Percentiles rank a stretch among this genome's conserved stretches.
phyloP scores from a whole-genome alignment of 64 coral and sea anemone species.

The Pachyseris speciosa region DNA sequence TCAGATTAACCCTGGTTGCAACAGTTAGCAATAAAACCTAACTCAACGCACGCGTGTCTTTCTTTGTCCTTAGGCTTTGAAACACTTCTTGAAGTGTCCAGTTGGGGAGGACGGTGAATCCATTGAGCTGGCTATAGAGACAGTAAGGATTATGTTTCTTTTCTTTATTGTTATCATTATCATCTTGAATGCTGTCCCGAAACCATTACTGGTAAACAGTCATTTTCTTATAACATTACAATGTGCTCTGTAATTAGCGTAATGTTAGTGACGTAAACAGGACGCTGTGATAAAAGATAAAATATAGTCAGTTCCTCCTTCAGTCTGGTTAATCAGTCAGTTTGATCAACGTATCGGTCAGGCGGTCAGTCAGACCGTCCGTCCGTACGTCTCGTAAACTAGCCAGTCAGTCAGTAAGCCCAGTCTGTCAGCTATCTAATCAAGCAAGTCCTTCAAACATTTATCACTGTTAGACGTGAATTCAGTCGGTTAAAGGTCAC shows the following conservation, averaged over 20 bases:
- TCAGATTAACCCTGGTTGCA: neutral
- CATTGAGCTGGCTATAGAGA: constrained; percentile 97
- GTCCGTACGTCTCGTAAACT: neutral
- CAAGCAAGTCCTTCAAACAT: neutral
- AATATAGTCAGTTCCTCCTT: too few relatives aligned
- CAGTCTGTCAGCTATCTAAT: neutral
- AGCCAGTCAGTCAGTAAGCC: neutral
- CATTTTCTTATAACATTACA: too few relatives aligned
- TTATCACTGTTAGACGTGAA: neutral
- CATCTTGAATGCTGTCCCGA: too few relatives aligned
- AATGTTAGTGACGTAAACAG: too few relatives aligned
- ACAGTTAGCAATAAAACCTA: neutral
- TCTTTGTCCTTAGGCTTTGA: constrained; percentile 75
- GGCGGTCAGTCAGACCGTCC: neutral
- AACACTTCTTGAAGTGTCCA: constrained; percentile 94
- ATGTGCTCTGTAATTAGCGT: too few relatives aligned
- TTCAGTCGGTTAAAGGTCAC: neutral
- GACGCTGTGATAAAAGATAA: too few relatives aligned
- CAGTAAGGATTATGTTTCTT: constrained; percentile 59
- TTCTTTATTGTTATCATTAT: neutral
- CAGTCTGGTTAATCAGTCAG: neutral
- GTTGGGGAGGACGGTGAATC: constrained; percentile 93
- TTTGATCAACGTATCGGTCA: neutral
- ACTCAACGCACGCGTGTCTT: neutral
- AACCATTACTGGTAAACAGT: too few relatives aligned